Conservation (phyloP, 2,113 vertebrate species). For the Bombycilla garrulus region DNA sequence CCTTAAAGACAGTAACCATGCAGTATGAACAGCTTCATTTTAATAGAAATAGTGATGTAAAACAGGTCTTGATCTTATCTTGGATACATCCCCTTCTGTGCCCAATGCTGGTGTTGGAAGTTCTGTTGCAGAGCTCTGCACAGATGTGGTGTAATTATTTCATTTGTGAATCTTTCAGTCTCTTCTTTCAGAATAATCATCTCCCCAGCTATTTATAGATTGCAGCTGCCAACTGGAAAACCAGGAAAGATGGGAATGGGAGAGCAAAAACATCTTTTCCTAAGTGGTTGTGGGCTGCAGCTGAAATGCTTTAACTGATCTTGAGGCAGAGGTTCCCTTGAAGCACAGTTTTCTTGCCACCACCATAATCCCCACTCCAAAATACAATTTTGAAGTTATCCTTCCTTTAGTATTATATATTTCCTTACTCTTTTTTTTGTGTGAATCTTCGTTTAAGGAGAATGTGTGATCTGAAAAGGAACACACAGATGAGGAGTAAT, state of each 20-base stretch:
- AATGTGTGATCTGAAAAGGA: neutral
- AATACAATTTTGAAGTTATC: neutral
- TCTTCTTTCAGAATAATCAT: neutral
- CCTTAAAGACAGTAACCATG: neutral
- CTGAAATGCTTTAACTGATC: neutral
- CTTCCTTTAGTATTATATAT: neutral
- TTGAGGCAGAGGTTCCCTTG: neutral
- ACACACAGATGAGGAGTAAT: neutral
- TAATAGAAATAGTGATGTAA: neutral
- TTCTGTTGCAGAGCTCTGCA: neutral
- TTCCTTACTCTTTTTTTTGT: neutral
- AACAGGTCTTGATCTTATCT: neutral
- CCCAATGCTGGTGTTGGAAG: neutral
- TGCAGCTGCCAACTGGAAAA: slow-evolving; percentile 53
- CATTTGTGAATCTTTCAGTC: slow-evolving; percentile 43
- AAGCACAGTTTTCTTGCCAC: neutral
- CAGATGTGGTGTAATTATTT: slow-evolving; percentile 38
- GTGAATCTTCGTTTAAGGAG: neutral
- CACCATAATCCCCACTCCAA: neutral
- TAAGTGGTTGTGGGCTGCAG: neutral
- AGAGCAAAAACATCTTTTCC: neutral
- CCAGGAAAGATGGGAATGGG: neutral
- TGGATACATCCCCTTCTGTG: neutral
- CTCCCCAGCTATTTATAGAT: slow-evolving; percentile 49
- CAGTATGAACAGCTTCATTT: neutral